Evolutionary conservation across 2,113 vertebrate species (phyloP).

Genomic region (Phylloscopus trochiloides): DNA sequence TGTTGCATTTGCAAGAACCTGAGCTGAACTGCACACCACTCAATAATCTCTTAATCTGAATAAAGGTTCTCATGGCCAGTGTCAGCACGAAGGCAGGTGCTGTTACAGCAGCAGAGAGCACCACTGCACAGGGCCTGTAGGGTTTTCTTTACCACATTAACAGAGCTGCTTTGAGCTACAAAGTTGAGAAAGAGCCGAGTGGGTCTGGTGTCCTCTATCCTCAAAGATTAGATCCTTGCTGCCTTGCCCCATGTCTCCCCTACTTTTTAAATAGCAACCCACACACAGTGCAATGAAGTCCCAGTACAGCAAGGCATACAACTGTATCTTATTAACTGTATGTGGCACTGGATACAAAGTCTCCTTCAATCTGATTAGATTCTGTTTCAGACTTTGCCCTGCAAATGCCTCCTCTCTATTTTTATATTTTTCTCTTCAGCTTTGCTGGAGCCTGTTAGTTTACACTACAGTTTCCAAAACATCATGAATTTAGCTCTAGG

Average conservation of each 20-base stretch:
- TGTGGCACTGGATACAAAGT: not conserved
- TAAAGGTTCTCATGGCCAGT: not conserved
- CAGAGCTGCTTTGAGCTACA: not conserved
- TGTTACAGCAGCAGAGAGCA: not conserved
- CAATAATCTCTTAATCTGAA: not conserved
- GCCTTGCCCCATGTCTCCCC: accelerated
- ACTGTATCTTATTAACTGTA: not conserved
- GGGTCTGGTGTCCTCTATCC: not conserved
- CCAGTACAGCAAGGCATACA: not conserved
- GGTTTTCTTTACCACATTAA: not conserved
- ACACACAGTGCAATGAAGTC: not conserved
- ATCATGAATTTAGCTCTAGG: not conserved
- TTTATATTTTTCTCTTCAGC: not conserved
- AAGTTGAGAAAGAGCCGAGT: accelerated
- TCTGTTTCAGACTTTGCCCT: not conserved
- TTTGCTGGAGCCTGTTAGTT: not conserved
- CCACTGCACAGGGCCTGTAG: not conserved
- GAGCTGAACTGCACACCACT: not conserved
- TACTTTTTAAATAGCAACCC: not conserved
- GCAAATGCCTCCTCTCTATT: not conserved
- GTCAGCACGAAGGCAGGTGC: accelerated
- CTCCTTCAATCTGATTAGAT: not conserved
- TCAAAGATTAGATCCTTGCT: not conserved
- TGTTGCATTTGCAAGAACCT: not conserved
- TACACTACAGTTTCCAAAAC: not conserved